Conservation (phyloP, 2,888 invertebrate genomes). For the Rhyacophila evoluta region DNA sequence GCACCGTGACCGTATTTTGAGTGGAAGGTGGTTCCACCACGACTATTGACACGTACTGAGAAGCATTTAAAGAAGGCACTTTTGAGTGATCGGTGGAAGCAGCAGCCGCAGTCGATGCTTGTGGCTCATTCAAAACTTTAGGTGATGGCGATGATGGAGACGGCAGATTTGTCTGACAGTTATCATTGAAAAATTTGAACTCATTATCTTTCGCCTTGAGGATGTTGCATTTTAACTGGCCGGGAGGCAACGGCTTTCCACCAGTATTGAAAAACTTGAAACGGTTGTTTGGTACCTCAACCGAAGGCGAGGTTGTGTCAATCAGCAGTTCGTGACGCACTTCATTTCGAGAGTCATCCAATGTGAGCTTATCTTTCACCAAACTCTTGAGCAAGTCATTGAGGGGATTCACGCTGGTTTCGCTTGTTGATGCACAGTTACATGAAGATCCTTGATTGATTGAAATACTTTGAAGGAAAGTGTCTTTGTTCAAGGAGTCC, state of each 20-base stretch:
- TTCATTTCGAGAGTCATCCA: constrained; percentile 76
- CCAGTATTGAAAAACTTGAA: constrained; percentile 74
- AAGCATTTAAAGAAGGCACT: constrained; percentile 62
- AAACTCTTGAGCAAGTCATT: constrained; percentile 69
- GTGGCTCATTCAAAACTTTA: constrained; percentile 70
- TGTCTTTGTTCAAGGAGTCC: constrained; percentile 55
- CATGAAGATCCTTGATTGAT: constrained; percentile 60
- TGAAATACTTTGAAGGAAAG: constrained; percentile 47
- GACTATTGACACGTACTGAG: constrained; percentile 68
- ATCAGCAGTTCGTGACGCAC: constrained; percentile 69
- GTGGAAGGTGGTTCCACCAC: constrained; percentile 66
- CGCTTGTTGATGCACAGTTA: constrained; percentile 62
- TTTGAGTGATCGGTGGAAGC: constrained; percentile 57
- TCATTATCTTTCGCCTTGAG: constrained; percentile 81
- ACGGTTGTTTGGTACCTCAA: constrained; percentile 79
- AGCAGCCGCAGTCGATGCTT: constrained; percentile 58
- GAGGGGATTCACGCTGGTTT: constrained; percentile 65
- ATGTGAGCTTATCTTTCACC: constrained; percentile 70
- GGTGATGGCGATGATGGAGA: constrained; percentile 68
- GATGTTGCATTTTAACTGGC: constrained; percentile 92
- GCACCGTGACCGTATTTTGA: constrained; percentile 62
- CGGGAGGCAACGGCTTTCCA: constrained; percentile 84
- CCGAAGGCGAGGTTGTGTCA: constrained; percentile 63
- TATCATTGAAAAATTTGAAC: constrained; percentile 66
- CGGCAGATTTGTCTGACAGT: constrained; percentile 64